phyloP scores from a whole-genome alignment of 1,140 invertebrate genomes.

The Zaprionus ghesquierei region DNA sequence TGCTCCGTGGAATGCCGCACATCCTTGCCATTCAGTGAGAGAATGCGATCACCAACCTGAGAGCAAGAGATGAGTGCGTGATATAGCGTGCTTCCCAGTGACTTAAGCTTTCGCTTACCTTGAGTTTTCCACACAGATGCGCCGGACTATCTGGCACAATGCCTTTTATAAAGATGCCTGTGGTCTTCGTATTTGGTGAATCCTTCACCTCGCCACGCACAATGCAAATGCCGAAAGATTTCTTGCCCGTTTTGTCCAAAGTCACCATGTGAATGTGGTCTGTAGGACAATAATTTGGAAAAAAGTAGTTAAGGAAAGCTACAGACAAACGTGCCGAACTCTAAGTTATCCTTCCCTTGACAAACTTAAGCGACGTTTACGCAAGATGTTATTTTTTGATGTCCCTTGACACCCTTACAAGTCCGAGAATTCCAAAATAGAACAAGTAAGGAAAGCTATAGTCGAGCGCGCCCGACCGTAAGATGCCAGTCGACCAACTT shows the following conservation, averaged over 20 bases:
- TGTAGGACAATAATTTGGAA: slow-evolving; percentile 2
- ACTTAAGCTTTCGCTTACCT: slow-evolving; percentile 84
- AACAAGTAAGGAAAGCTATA: too few relatives aligned
- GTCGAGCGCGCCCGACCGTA: too few relatives aligned
- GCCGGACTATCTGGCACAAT: slow-evolving; percentile 98
- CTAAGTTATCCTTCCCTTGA: too few relatives aligned
- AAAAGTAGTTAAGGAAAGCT: too few relatives aligned
- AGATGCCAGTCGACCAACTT: too few relatives aligned
- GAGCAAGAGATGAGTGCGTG: slow-evolving; percentile 55
- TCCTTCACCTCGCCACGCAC: slow-evolving; percentile 93
- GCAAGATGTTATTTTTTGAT: too few relatives aligned
- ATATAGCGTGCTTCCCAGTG: not conserved
- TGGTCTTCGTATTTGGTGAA: slow-evolving; percentile 84
- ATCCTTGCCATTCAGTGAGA: slow-evolving; percentile 96
- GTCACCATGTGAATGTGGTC: slow-evolving; percentile 75
- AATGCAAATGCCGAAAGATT: slow-evolving; percentile 95
- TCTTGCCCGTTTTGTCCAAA: slow-evolving; percentile 78
- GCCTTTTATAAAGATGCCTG: slow-evolving; percentile 99
- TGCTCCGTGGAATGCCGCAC: slow-evolving; percentile 96
- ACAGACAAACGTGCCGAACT: too few relatives aligned
- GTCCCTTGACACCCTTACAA: too few relatives aligned
- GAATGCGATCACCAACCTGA: slow-evolving; percentile 93
- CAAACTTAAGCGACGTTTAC: too few relatives aligned
- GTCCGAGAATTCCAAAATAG: too few relatives aligned
- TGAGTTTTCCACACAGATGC: slow-evolving; percentile 92